Evolutionary conservation across 2,888 invertebrate species (phyloP).

Genomic region (Pristionchus mayeri): DNA sequence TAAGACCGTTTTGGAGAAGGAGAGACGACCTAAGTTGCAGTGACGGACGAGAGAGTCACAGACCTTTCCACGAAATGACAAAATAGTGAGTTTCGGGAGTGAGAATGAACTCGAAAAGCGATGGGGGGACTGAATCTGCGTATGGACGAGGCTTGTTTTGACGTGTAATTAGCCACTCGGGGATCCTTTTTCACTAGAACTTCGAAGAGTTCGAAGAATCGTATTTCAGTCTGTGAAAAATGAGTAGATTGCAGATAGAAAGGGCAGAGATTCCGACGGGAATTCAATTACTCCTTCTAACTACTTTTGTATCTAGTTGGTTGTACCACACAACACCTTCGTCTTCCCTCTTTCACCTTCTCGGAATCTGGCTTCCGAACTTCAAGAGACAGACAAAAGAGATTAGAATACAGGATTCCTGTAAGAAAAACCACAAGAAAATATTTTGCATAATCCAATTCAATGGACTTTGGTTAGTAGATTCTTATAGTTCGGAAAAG

Average conservation of each 20-base stretch:
- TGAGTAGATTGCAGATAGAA: background rate
- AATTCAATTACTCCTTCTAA: no score
- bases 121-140: background rate
- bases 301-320: no score
- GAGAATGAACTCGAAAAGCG: background rate
- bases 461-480: no score
- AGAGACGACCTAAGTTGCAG: background rate
- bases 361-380: no score
- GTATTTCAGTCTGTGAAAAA: background rate
- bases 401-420: no score
- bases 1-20: background rate
- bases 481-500: no score
- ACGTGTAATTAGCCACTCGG: conserved; percentile 25
- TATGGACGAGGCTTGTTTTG: conserved; percentile 21
- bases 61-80: background rate
- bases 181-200: background rate
- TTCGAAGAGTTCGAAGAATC: background rate
- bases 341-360: no score
- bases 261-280: no score
- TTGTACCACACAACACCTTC: no score
- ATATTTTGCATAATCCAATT: no score
- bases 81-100: background rate
- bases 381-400: no score
- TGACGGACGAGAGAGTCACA: background rate
- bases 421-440: no score